Evolutionary conservation across 2,797 vertebrate species (phyloP).

Genomic region (Rhynchotus rufescens): DNA sequence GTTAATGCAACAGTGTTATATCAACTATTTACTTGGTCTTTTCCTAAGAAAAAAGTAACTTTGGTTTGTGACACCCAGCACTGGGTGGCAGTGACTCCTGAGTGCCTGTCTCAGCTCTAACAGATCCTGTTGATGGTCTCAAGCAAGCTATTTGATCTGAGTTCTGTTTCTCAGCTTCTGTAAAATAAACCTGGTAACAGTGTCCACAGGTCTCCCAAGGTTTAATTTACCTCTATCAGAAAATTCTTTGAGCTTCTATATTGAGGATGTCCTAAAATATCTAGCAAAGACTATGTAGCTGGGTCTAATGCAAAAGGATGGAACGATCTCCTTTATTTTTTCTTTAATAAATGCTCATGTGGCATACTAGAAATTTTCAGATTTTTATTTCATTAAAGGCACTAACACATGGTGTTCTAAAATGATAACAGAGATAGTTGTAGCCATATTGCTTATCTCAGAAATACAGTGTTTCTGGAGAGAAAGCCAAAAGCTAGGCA

Average conservation of each 20-base stretch:
- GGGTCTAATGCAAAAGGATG: background rate
- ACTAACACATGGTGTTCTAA: slow-evolving; percentile 48
- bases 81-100: background rate
- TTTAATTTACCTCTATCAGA: background rate
- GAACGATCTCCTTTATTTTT: background rate
- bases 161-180: background rate
- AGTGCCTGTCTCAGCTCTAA: background rate
- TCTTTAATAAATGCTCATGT: background rate
- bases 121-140: background rate
- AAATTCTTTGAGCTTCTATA: background rate
- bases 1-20: background rate
- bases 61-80: background rate
- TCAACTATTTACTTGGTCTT: background rate
- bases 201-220: background rate
- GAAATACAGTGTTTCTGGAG: background rate
- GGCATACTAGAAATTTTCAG: background rate
- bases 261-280: background rate
- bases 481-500: slow-evolving; percentile 2
- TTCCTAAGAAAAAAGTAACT: background rate
- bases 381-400: slow-evolving; percentile 8
- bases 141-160: background rate
- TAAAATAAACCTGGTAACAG: background rate
- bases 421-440: slow-evolving; percentile 47
- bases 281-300: background rate
- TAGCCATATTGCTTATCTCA: slow-evolving; percentile 45